Evolutionary conservation across 2,797 vertebrate genomes (phyloP).

Genomic region (Anabas testudineus): DNA sequence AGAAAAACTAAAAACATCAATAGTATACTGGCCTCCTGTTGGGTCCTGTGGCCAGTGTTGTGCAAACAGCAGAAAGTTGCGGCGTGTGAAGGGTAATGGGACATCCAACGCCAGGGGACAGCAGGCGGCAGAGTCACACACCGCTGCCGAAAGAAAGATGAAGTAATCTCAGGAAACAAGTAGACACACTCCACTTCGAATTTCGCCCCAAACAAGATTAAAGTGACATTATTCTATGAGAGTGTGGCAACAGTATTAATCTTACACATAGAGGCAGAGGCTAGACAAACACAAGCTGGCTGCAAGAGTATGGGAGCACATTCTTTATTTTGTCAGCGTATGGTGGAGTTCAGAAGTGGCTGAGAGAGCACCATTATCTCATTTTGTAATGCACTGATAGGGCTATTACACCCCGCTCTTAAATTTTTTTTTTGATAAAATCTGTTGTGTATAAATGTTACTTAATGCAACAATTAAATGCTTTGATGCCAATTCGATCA

Average conservation of each 20-base stretch:
- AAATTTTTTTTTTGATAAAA: conserved; percentile 39
- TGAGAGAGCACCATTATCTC: conserved; percentile 57
- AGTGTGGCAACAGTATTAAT: conserved; percentile 87
- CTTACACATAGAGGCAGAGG: conserved; percentile 82
- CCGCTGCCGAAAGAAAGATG: conserved; percentile 86
- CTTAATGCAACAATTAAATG: conserved; percentile 11
- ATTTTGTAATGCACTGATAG: conserved; percentile 43
- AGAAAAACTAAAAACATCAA: conserved; percentile 74
- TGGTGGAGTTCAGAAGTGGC: conserved; percentile 61
- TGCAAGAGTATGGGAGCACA: conserved; percentile 68
- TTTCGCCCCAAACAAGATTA: conserved; percentile 90
- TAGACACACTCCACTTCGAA: conserved; percentile 90
- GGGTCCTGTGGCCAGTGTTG: conserved; percentile 86
- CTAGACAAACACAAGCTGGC: conserved; percentile 77
- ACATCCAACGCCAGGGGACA: conserved; percentile 89
- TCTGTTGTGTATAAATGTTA: conserved; percentile 16
- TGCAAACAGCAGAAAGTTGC: conserved; percentile 90
- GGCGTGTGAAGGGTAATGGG: conserved; percentile 90
- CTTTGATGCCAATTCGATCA: conserved; percentile 15
- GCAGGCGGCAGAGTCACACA: conserved; percentile 86
- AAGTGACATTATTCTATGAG: conserved; percentile 89
- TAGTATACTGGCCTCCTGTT: conserved; percentile 75
- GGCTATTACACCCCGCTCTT: conserved; percentile 27
- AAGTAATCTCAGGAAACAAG: conserved; percentile 89
- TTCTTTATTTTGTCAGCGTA: conserved; percentile 80